phyloP scores from a whole-genome alignment of 1,140 invertebrate genomes.

The Drosophila pruinosa region DNA sequence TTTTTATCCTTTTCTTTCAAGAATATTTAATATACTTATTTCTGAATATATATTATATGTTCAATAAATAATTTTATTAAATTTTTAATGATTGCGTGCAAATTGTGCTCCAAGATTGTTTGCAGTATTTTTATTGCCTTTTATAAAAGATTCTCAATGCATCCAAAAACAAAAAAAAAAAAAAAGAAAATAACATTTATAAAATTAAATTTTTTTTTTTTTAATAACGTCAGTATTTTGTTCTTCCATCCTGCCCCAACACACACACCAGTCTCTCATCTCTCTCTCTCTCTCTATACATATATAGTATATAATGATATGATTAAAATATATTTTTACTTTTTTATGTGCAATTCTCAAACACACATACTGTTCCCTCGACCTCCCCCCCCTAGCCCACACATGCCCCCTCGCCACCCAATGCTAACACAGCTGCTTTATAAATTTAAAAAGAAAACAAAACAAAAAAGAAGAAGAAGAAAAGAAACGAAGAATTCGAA shows the following conservation, averaged over 20 bases:
- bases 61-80: neutral
- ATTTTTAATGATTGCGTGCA: conserved; percentile 4
- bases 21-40: neutral
- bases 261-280: neutral
- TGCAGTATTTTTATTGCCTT: conserved; percentile 16
- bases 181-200: neutral
- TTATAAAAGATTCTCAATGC: conserved; percentile 4
- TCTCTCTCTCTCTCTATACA: neutral
- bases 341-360: conserved; percentile 28
- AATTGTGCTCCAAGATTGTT: neutral
- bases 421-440: conserved; percentile 9
- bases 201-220: neutral
- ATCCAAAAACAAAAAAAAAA: neutral
- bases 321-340: conserved; percentile 10
- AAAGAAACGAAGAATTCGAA: conserved; percentile 42
- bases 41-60: neutral
- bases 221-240: conserved; percentile 21
- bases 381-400: neutral
- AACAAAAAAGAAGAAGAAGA: conserved; percentile 1
- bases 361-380: neutral
- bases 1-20: neutral
- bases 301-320: conserved; percentile 8
- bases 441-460: neutral
- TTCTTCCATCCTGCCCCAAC: neutral
- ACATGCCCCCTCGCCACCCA: neutral